Evolutionary conservation across 2,113 vertebrate species (phyloP), one percentile per base, ranked within the genome.

Genomic region (Cygnus atratus): DNA sequence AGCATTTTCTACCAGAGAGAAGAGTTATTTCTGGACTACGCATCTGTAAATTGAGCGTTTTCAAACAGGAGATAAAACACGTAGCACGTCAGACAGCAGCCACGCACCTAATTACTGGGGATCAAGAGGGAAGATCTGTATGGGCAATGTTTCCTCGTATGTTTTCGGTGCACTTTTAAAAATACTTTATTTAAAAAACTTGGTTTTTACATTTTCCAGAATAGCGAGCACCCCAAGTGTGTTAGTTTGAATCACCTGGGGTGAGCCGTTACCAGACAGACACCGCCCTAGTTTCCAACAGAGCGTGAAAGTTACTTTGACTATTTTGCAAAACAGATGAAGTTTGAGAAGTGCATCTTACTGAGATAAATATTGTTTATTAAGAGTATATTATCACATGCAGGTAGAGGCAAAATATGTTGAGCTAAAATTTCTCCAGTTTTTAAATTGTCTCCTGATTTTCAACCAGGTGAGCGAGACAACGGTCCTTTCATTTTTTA

Each of bases 371-470:
- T 13, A 58, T 2, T n/a, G 28, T 71, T 50, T 37, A 57, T 2
- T 5, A 85, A 54, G 43, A 54, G 54, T 4, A 33, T 18, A 39
- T 76, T 33, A 54, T 15, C 15, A 62, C 15, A 5, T 50, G 39
- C 0, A 46, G 26, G 2, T 3, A 87, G 15, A 48, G 33, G 19
- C 35, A 58, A 74, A 39, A 77, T 1, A 55, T 0, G 11, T 4
- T 31, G 20, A 57, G 13, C 26, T 58, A 84, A 52, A 75, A 48
- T 28, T 72, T 4, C 18, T 11, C 18, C 20, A 6, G n/a, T 48
- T 9, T 0, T 2, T 16, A 46, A 33, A 17, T 61, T 75, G 28
- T n/a, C 6, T 92, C 71, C 29, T 44, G 48, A 25, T 68, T 75
- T 84, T 62, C 57, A 92, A 6, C 44, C 5, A 63, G 48, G 61